These are phyloP conservation scores for Oreochromis aureus DNA, from an alignment of 2,113 vertebrate genomes.

Conservation along the genomic window DNA sequence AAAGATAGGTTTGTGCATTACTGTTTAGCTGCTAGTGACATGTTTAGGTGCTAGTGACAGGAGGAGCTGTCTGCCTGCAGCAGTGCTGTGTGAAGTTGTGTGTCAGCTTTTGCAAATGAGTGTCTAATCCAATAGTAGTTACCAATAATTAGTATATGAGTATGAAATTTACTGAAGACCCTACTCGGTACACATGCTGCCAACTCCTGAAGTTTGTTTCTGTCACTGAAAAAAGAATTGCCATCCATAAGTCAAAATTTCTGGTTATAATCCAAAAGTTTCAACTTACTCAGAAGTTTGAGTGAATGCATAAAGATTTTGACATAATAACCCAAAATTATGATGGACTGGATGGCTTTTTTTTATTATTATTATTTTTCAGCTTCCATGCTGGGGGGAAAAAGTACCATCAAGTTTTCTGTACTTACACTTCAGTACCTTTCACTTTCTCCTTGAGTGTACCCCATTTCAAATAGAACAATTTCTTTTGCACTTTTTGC, in stretches of 20 bases:
- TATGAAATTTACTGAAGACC: background rate
- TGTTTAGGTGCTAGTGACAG: background rate
- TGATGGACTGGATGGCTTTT: background rate
- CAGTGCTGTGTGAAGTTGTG: background rate
- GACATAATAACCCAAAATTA: background rate
- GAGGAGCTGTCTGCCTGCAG: background rate
- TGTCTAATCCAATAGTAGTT: background rate
- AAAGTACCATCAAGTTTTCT: background rate
- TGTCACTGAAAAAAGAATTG: background rate
- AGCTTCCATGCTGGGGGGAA: background rate
- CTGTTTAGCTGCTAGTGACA: background rate
- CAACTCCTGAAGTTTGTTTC: background rate
- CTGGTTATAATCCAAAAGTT: background rate
- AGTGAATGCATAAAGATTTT: background rate
- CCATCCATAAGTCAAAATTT: background rate
- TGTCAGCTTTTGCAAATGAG: background rate
- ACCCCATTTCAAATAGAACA: background rate
- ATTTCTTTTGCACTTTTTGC: background rate
- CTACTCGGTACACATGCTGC: background rate
- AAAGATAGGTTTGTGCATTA: background rate
- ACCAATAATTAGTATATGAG: background rate
- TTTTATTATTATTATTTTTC: background rate
- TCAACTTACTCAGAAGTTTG: background rate
- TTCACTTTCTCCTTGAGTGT: background rate
- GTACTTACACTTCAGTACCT: background rate